Evolutionary conservation across 2,888 invertebrate genomes (phyloP), one percentile per base, ranked within the genome.

Genomic region (Drosophila prolongata): DNA sequence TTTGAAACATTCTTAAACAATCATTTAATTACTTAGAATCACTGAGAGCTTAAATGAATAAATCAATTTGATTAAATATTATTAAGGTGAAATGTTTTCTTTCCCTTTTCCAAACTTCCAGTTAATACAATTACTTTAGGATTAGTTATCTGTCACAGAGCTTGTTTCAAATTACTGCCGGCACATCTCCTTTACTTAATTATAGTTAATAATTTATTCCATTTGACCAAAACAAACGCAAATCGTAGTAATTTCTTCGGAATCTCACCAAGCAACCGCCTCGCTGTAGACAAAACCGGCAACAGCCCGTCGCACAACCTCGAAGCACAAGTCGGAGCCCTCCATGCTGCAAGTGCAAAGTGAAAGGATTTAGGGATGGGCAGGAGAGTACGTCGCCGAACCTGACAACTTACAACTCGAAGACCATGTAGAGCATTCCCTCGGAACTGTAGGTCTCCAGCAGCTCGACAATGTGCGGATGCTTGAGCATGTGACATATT

Each of bases 201-300:
- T 19, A 34, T n/a, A 44, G 11, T 60, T 35, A 62, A 62, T 59
- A 35, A 40, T 60, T 34, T 11, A 62, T 35, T 60, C 16, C 27
- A 34, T 24, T 47, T 24, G n/a, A 9, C 46, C 35, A n/a, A 66
- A 66, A 35, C 55, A 40, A 66, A 35, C 37, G 40, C 56, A 24
- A 24, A 55, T 27, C 49, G 53, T 55, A 71, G 34, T 10, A 47
- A 58, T 54, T 44, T 65, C 42, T 10, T 37, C 19, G 27, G 24
- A n/a, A 58, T 65, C 93, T 94, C 93, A 98, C 98, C 98, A 99
- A 78, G 98, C 98, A 59, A 99, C 99, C 46, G 99, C 98, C 94
- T 99, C 99, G 91, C 99, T 99, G 93, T 99, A 99, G 69, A 98
- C 98, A 93, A 99, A 99, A 76, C 99, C 99, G 58, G 98, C 97